These are phyloP conservation scores for Damaliscus lunatus DNA, from an alignment of 2,113 vertebrate species.

Conservation along the genomic window DNA sequence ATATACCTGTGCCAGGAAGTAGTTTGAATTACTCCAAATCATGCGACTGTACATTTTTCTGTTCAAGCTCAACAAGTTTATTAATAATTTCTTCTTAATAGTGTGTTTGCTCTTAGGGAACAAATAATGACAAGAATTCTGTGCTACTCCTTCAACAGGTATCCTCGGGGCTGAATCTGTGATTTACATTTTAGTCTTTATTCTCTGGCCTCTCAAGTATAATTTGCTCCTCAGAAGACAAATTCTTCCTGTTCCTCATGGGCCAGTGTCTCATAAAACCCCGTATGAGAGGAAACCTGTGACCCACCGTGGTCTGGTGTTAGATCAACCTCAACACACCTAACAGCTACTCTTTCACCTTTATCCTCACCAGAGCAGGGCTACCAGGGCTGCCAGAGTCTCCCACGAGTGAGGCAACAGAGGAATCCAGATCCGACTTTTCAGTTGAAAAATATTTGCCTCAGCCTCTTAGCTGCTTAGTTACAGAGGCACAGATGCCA, in stretches of 20 bases:
- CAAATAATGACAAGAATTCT: not conserved
- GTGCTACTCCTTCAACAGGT: not conserved
- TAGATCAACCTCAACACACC: not conserved
- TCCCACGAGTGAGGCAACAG: not conserved
- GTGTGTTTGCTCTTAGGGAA: not conserved
- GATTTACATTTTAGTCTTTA: not conserved
- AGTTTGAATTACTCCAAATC: not conserved
- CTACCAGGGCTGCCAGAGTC: not conserved
- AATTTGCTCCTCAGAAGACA: not conserved
- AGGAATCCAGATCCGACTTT: not conserved
- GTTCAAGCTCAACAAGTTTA: not conserved
- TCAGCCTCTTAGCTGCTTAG: slow-evolving; percentile 49
- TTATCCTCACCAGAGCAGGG: not conserved
- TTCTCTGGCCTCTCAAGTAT: not conserved
- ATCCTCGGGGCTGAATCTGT: not conserved
- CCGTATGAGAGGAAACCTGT: not conserved
- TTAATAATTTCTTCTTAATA: not conserved
- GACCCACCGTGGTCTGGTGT: not conserved
- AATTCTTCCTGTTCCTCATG: not conserved
- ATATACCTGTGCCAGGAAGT: not conserved
- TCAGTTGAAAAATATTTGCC: not conserved
- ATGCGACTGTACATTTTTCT: not conserved
- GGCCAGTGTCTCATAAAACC: not conserved
- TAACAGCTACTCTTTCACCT: not conserved
- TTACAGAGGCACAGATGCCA: slow-evolving; percentile 46